These are phyloP conservation scores for Calameuta idolon DNA, from an alignment of 2,888 invertebrate species.

Conservation along the genomic window DNA sequence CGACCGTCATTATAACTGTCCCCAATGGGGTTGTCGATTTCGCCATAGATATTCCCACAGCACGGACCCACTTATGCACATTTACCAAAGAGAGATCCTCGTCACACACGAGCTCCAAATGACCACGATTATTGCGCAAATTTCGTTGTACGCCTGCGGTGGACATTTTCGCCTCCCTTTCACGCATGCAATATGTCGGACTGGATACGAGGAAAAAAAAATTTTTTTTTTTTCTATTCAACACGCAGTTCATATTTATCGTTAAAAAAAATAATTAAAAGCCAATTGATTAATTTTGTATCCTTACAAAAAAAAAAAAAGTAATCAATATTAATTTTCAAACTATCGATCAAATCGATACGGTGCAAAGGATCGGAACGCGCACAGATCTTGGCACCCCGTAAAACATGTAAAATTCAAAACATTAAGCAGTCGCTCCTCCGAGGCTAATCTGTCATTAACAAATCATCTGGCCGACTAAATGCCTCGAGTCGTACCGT, in stretches of 20 bases:
- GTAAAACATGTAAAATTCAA: background rate
- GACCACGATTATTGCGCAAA: background rate
- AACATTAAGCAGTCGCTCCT: background rate
- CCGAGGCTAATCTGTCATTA: too few relatives aligned
- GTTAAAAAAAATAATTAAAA: background rate
- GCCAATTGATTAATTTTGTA: too few relatives aligned
- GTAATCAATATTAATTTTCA: background rate
- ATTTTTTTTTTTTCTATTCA: too few relatives aligned
- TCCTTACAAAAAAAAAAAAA: too few relatives aligned
- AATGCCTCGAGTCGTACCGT: background rate
- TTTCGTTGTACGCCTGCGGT: background rate
- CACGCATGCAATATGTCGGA: background rate
- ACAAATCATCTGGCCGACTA: background rate
- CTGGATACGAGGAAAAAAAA: background rate
- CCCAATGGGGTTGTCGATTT: background rate
- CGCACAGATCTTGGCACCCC: too few relatives aligned
- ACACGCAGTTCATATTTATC: background rate
- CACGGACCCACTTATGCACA: background rate
- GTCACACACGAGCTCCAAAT: background rate
- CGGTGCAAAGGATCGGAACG: too few relatives aligned
- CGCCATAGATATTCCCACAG: background rate
- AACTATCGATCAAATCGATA: background rate
- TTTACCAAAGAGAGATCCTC: background rate
- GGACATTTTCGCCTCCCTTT: background rate
- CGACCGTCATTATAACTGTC: background rate